Base-by-base conservation (phyloP, 2,113 vertebrate genomes). In the Hyperoodon ampullatus region DNA sequence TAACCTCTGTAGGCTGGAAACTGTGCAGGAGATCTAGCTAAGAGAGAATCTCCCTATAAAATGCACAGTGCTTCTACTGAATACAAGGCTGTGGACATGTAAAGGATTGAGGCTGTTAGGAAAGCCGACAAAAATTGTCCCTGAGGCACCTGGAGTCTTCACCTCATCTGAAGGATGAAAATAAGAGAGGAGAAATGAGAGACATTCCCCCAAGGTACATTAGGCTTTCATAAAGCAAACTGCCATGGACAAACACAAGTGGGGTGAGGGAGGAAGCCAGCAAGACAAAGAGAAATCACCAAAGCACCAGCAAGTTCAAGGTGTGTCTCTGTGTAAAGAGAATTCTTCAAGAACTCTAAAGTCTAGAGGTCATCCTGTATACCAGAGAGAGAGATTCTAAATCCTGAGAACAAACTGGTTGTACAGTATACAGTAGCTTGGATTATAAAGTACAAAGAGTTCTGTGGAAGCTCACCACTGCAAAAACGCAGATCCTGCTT, bases 291-390 rank as follows among this genome's bases (percentile, higher is more conserved):
- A 81, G 44, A 74, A 47, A 44, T 68, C 35, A 85, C 33, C 30
- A 6, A 35, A 93, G 24, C 7, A 33, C 21, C 35, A 82, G 21
- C 19, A 35, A 88, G 35, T 53, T 66, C 35, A 88, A 85, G 47
- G 65, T 80, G 8, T 81, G 8, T 88, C 39, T 71, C 13, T 66
- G 24, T 30, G 14, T 50, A 66, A 66, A 75, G 1, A 88, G 21
- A 65, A 47, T 74, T 88, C n/a, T 82, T 68, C 33, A 75, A 50
- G 66, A 95, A 66, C 30, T 47, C 35, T 9, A 39, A 91, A 66
- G 12, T 75, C 8, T 66, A 60, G 35, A 81, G 35, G 24, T 39
- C 18, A 87, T 72, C 9, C 24, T 39, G 23, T 42, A 86, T 71
- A 21, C 5, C 8, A 53, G n/a, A 82, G 9, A 44, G 23, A 71